Evolutionary conservation across 1,140 invertebrate genomes (phyloP).

Genomic region (Contarinia nasturtii): DNA sequence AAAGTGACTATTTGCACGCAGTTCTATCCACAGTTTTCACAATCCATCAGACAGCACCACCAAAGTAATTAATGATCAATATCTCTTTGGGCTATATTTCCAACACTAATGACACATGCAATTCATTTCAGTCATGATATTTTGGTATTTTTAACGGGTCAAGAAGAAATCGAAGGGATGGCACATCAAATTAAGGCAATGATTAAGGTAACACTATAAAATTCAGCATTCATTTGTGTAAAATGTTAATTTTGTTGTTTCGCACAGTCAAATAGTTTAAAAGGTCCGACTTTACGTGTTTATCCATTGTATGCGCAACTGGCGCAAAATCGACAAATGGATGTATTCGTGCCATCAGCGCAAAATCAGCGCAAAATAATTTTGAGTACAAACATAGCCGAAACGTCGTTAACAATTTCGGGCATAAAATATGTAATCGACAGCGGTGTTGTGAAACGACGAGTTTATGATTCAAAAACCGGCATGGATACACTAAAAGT

Average conservation of each 20-base stretch:
- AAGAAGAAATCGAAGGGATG: slow-evolving; percentile 93
- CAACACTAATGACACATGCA: background rate
- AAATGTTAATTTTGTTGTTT: too few relatives aligned
- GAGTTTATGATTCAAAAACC: slow-evolving; percentile 58
- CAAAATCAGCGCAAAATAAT: slow-evolving; percentile 68
- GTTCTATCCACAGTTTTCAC: slow-evolving; percentile 77
- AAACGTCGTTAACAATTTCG: slow-evolving; percentile 90
- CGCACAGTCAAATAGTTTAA: background rate
- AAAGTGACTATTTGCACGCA: slow-evolving; percentile 70
- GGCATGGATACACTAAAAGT: slow-evolving; percentile 74
- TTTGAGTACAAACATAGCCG: slow-evolving; percentile 94
- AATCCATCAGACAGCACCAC: slow-evolving; percentile 65
- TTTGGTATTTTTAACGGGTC: slow-evolving; percentile 93
- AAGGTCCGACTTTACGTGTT: slow-evolving; percentile 36
- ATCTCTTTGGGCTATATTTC: slow-evolving; percentile 5
- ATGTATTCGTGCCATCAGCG: slow-evolving; percentile 50
- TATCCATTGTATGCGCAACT: slow-evolving; percentile 71
- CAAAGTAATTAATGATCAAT: slow-evolving; percentile 40
- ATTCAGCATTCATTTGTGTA: too few relatives aligned
- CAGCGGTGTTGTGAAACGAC: slow-evolving; percentile 76
- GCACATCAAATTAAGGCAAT: slow-evolving; percentile 55
- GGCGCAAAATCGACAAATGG: slow-evolving; percentile 53
- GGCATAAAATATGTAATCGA: slow-evolving; percentile 91
- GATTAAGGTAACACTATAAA: slow-evolving; percentile 38
- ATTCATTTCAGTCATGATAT: slow-evolving; percentile 55